Evolutionary conservation across 2,888 invertebrate genomes (phyloP), one percentile per base, ranked within the genome.

Genomic region (Polyommatus icarus): DNA sequence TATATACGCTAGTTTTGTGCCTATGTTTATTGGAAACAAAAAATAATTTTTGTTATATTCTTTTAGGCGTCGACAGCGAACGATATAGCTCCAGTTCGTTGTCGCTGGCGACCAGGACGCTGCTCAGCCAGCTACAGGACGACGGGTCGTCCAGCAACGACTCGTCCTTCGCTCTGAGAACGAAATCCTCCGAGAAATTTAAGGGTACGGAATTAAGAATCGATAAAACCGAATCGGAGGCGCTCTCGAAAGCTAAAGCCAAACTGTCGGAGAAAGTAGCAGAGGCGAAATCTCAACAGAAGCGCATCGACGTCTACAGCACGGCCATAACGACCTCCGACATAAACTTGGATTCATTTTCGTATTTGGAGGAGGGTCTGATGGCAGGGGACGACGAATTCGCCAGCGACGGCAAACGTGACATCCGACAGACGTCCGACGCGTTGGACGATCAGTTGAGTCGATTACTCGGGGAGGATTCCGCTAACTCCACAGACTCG

Each of bases 61-160:
- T 91, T 87, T 80, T 88, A 94, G 94, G 93, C 83, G 93, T 91
- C 84, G 86, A 88, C 84, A 88, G 90, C 84, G 91, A 88, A 84
- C 85, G 91, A 81, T 93, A 88, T 87, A 89, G 86, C 85, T 85
- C 91, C 82, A 88, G 90, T 82, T 89, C 89, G 67, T 87, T 93
- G 84, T 88, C 91, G 80, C 88, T 91, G 79, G 91, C 94, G 79
- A 90, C 93, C 84, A 87, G 94, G 77, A 93, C 94, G 40, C 84
- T 94, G 78, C 90, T 94, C 80, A 94, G 94, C 83, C 94, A 95
- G 83, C 89, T 94, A 78, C 94, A 94, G 84, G 95, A 95, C 86
- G 94, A 94, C 79, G 94, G 93, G 67, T 94, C 94, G 46, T 94
- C 94, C 61, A 94, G 94, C 86, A 94, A 94, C 87, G 94, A 94